phyloP scores from a whole-genome alignment of 37 sponge, comb jelly and placozoan genomes.

The Beroe ovata region DNA sequence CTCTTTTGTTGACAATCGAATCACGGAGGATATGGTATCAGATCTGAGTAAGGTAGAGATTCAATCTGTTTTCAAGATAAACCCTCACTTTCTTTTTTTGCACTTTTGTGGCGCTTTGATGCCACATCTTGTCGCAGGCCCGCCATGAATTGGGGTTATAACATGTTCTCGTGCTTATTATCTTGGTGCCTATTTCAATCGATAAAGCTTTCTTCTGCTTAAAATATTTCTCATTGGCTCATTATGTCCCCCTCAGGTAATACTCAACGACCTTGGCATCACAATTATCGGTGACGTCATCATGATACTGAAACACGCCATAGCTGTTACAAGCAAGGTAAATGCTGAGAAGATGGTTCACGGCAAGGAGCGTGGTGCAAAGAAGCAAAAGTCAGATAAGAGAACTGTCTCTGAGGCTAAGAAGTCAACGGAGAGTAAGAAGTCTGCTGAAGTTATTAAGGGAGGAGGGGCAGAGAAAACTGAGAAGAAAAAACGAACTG shows the following conservation, averaged over 20 bases:
- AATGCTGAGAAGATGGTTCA: neutral
- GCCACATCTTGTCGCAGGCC: too few relatives aligned
- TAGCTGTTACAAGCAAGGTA: conserved; percentile 77
- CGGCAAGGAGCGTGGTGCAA: neutral
- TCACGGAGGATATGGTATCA: conserved; percentile 74
- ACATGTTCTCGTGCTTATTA: too few relatives aligned
- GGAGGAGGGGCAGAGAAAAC: neutral
- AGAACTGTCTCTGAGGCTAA: neutral
- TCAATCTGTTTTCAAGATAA: too few relatives aligned
- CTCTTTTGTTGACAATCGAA: conserved; percentile 83
- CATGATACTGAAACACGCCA: conserved; percentile 90
- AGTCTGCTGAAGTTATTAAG: neutral
- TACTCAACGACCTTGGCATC: conserved; percentile 91
- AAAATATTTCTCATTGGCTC: too few relatives aligned
- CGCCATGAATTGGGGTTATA: too few relatives aligned
- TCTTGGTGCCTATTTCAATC: too few relatives aligned
- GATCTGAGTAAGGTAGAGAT: conserved; percentile 46
- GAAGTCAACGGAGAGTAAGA: neutral
- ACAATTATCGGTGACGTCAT: conserved; percentile 91
- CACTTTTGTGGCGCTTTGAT: too few relatives aligned
- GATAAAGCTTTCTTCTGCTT: too few relatives aligned
- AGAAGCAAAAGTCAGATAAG: neutral
- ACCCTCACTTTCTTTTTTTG: too few relatives aligned
- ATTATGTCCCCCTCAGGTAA: conserved; percentile 77
- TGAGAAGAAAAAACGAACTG: neutral